Percentiles rank a stretch among this genome's conserved stretches.
These are phyloP conservation scores for Camptogramma bilineatum DNA, from an alignment of 2,888 invertebrate genomes.

Conservation along the genomic window DNA sequence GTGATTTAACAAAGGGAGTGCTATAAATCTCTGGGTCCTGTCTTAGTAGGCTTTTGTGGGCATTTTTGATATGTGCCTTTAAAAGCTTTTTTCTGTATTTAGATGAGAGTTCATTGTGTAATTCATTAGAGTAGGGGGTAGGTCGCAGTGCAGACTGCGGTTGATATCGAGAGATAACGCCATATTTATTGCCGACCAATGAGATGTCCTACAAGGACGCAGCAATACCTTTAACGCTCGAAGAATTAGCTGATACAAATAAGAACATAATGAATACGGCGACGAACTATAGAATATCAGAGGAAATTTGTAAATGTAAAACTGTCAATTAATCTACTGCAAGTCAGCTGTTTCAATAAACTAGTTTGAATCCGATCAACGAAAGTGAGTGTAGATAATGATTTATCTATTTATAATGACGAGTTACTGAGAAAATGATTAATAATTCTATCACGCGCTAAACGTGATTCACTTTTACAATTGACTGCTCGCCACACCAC, in stretches of 20 bases:
- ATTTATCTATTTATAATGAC: constrained; percentile 47
- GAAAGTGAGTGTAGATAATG: constrained; percentile 40
- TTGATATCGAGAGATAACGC: constrained; percentile 83
- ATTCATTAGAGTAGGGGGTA: constrained; percentile 83
- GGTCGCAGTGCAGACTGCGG: constrained; percentile 75
- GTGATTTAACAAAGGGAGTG: constrained; percentile 84
- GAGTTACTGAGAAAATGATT: constrained; percentile 51
- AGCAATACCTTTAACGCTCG: constrained; percentile 74
- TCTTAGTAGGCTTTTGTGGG: constrained; percentile 86
- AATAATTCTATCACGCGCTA: constrained; percentile 60
- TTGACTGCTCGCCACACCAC: constrained; percentile 41
- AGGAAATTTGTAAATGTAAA: constrained; percentile 7
- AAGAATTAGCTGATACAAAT: constrained; percentile 78
- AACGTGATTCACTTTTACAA: constrained; percentile 48
- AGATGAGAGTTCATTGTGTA: constrained; percentile 86
- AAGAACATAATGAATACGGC: constrained; percentile 39
- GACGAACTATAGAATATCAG: not conserved
- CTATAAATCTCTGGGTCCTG: constrained; percentile 82
- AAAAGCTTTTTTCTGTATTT: constrained; percentile 86
- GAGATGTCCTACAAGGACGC: constrained; percentile 75
- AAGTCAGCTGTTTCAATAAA: constrained; percentile 9
- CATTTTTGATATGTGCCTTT: constrained; percentile 86
- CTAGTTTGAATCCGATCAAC: constrained; percentile 22
- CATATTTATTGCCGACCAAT: constrained; percentile 79
- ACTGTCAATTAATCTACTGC: constrained; percentile 1